Percentiles rank a stretch among this genome's conserved stretches.
These are phyloP conservation scores for Prionailurus bengalensis DNA, from an alignment of 2,113 vertebrate species.

Conservation along the genomic window DNA sequence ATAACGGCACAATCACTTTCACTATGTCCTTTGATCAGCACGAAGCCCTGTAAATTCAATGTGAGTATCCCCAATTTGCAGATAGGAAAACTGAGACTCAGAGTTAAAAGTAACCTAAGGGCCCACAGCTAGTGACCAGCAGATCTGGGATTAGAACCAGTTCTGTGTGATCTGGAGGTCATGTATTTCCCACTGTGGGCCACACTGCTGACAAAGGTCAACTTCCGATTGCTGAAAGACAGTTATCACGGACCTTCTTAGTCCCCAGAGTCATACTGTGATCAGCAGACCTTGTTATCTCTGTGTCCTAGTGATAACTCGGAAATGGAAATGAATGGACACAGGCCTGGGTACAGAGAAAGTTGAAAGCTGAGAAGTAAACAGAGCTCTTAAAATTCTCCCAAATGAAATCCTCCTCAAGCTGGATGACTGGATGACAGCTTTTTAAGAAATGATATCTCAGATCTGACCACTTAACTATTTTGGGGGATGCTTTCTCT, in stretches of 20 bases:
- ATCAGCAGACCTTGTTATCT: background rate
- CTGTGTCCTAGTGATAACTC: background rate
- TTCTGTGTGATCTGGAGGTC: background rate
- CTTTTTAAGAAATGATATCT: background rate
- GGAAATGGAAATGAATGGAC: constrained; percentile 22
- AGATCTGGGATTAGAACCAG: background rate
- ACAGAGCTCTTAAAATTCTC: background rate
- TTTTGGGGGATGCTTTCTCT: background rate
- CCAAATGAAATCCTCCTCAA: background rate
- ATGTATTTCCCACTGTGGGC: background rate
- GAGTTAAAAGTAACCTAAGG: background rate
- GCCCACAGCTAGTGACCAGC: background rate
- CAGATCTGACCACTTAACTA: background rate
- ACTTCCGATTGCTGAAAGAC: background rate
- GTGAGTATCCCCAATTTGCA: background rate
- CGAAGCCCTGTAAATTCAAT: background rate
- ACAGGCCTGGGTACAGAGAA: background rate
- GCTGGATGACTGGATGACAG: background rate
- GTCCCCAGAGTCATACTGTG: background rate
- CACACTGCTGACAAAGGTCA: background rate
- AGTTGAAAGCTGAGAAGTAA: background rate
- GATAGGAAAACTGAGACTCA: background rate
- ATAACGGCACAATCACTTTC: background rate
- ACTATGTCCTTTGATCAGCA: background rate
- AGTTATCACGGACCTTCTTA: background rate